Evolutionary conservation across 2,888 invertebrate genomes (phyloP), one percentile per base, ranked within the genome.

Genomic region (Drosophila lutescens): DNA sequence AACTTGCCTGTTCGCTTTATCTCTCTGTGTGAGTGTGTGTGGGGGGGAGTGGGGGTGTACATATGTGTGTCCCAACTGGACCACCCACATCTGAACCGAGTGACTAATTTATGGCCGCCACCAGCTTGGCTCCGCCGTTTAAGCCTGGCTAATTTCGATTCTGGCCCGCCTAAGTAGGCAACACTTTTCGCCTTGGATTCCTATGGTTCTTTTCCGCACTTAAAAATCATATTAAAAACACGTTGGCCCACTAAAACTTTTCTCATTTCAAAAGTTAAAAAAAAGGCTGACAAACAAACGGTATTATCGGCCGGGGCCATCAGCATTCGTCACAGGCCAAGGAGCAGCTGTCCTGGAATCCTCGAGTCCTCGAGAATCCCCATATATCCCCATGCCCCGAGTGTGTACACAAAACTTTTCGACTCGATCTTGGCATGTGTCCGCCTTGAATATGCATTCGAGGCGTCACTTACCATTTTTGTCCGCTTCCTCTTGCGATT

Each of bases 21-120:
- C 65, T 80, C 62, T 65, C 32, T 51, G 51, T 50, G 40, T 56
- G 49, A n/a, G n/a, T 34, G 30, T 47, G 36, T 50, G 46, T 54
- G 15, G 59, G 43, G n/a, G 7, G 15, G 40, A 15, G 40, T 54
- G 55, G 59, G 58, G 53, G 40, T 63, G 59, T 41, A 13, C 50
- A 26, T 40, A 49, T 43, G 15, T 43, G 73, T 69, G 51, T 72
- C 63, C 63, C 60, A 55, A 73, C 71, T 73, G 71, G 71, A 71
- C 76, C 67, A 76, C 85, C 81, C 82, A 87, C 87, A 77, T 84
- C 66, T 74, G 61, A 67, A 61, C 69, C 72, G 78, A 36, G 41
- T 87, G 77, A 87, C 82, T 82, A 82, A 82, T 82, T 82, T 82
- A 82, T 82, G 82, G 86, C 79, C 86, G 56, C 82, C 86, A 81